Evolutionary conservation across 2,888 invertebrate species (phyloP).

Genomic region (Netelia fuscicornis): DNA sequence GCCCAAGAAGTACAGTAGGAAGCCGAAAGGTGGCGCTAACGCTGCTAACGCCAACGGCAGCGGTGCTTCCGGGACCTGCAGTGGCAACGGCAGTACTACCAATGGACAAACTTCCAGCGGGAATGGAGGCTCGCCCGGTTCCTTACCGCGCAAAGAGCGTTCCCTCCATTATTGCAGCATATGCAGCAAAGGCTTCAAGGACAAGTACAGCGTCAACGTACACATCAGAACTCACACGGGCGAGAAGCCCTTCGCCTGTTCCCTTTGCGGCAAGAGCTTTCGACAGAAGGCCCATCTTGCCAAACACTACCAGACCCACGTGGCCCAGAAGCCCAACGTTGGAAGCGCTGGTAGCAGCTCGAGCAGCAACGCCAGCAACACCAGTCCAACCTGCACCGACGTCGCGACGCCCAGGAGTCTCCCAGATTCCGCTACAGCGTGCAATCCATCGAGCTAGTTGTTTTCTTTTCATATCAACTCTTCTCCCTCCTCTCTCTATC

Average conservation of each 20-base stretch:
- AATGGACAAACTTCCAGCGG: constrained; percentile 80
- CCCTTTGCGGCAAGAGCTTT: constrained; percentile 96
- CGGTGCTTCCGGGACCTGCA: constrained; percentile 80
- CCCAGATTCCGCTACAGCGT: constrained; percentile 63
- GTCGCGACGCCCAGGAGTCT: constrained; percentile 65
- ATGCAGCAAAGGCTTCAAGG: constrained; percentile 97
- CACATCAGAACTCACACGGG: constrained; percentile 99
- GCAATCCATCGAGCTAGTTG: constrained; percentile 80
- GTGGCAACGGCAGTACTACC: constrained; percentile 73
- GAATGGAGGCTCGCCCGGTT: constrained; percentile 87
- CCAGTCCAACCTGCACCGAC: constrained; percentile 69
- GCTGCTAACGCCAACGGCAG: constrained; percentile 85
- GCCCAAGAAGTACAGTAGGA: constrained; percentile 90
- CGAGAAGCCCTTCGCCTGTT: constrained; percentile 98
- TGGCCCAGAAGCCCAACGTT: constrained; percentile 91
- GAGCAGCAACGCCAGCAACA: constrained; percentile 69
- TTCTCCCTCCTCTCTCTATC: neutral
- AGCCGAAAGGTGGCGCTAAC: constrained; percentile 84
- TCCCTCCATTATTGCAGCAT: constrained; percentile 96
- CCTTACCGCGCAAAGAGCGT: constrained; percentile 93
- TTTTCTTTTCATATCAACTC: constrained; percentile 6
- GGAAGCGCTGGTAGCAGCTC: constrained; percentile 83
- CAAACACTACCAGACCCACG: constrained; percentile 97
- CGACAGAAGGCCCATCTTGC: constrained; percentile 96
- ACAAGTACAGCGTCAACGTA: constrained; percentile 98